Base-by-base conservation (phyloP, 2,113 vertebrate species). In the Paramormyrops kingsleyae region DNA sequence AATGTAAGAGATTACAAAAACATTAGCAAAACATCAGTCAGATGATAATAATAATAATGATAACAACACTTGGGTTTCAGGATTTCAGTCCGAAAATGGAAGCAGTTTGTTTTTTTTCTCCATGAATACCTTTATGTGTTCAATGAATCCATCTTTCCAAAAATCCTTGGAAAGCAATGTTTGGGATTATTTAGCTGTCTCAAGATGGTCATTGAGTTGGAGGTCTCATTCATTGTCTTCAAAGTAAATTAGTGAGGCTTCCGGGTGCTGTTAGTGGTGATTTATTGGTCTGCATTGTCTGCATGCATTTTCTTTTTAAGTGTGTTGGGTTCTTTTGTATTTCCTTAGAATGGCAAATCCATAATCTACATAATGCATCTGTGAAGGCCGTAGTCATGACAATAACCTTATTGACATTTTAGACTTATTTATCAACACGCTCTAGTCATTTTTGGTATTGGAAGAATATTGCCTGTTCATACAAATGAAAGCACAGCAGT, bases 181-280 rank as follows among this genome's bases (percentile, higher is more conserved):
- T 42, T 44, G n/a, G 35, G 47, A 88, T 88, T 88, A 70, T 44
- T 47, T 88, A 59, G 56, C 5, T 66, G 24, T 88, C 87, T 88
- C 56, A 24, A 70, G 59, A 66, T 70, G 59, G 56, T n/a, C 59
- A 66, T 59, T 66, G 87, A 46, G 21, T 70, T 62, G 24, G 56
- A 88, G 59, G 87, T 42, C 56, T 70, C 19, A 47, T 88, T 27
- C 53, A 13, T 88, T 46, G 19, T 88, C 87, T 46, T 62, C 87
- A 47, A 21, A 42, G 59, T 88, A 88, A 84, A 84, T 84, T 84
- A 84, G 83, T 84, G 83, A 84, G 83, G 83, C 83, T 84, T 84
- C 83, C 24, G 83, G 24, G 83, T 24, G 83, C 44, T 84, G 83
- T 84, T 84, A 84, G 83, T 10, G 3, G 42, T 84, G 83, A 84